A percentile compares a stretch with the other conserved stretches of the same genome.
phyloP scores from a whole-genome alignment of 1,140 invertebrate genomes.

The Diorhabda elongata region DNA sequence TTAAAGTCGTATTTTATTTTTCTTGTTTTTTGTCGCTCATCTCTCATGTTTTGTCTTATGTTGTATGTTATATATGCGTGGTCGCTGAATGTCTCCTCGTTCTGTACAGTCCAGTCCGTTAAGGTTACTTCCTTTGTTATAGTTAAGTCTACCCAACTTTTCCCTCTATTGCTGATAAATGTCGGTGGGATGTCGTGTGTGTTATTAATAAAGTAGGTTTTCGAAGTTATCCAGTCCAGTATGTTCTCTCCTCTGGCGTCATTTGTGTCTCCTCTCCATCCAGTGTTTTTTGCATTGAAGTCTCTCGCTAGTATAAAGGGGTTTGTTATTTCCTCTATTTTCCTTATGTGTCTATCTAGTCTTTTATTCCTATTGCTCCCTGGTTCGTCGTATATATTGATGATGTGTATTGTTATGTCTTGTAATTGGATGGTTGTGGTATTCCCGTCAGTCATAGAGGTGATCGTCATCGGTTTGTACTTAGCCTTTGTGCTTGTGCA shows the following conservation, averaged over 20 bases:
- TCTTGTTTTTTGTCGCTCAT: background rate
- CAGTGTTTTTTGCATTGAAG: conserved; percentile 5
- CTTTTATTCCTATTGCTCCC: background rate
- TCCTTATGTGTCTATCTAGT: no score
- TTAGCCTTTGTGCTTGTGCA: no score
- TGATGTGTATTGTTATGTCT: background rate
- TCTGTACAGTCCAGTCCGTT: background rate
- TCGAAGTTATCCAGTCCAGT: background rate
- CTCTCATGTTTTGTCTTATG: background rate
- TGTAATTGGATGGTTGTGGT: background rate
- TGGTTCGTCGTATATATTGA: conserved; percentile 4
- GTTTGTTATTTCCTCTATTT: no score
- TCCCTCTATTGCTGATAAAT: background rate
- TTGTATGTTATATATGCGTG: no score
- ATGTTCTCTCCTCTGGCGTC: no score
- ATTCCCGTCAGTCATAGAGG: background rate
- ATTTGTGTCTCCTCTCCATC: no score
- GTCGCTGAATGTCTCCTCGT: conserved; percentile 16
- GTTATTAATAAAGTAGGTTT: background rate
- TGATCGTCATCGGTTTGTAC: no score
- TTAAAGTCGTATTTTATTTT: background rate
- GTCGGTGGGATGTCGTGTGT: background rate
- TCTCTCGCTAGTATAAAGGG: background rate
- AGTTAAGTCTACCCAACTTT: background rate
- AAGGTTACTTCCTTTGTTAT: background rate